Percentiles rank a stretch among this genome's conserved stretches.
phyloP scores from a whole-genome alignment of 2,888 invertebrate species.

The Diplazon laetatorius region DNA sequence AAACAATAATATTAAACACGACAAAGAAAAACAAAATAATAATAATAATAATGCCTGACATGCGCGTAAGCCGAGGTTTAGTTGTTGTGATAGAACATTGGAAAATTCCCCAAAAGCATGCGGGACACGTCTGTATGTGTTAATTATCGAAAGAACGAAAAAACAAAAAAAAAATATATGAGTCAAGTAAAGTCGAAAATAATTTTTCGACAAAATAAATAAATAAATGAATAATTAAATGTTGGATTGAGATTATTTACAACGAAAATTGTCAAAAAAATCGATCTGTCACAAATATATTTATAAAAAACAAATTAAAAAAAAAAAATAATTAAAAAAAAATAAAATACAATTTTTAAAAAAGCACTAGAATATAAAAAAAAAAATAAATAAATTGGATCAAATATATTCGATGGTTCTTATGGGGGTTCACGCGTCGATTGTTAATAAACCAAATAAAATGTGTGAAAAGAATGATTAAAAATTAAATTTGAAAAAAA shows the following conservation, averaged over 20 bases:
- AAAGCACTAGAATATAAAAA: slow-evolving; percentile 11
- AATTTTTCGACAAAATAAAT: no score
- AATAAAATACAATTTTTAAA: slow-evolving; percentile 12
- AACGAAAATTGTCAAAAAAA: background rate
- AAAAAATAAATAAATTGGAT: slow-evolving; percentile 23
- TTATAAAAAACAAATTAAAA: background rate
- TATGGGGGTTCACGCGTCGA: slow-evolving; percentile 7
- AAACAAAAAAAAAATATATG: no score
- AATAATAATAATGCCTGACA: slow-evolving; percentile 74
- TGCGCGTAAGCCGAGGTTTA: slow-evolving; percentile 80
- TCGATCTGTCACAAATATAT: background rate
- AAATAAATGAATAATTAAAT: slow-evolving; percentile 14
- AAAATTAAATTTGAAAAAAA: no score
- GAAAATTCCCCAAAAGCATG: slow-evolving; percentile 79
- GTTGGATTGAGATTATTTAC: slow-evolving; percentile 28
- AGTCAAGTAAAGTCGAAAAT: no score
- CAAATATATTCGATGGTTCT: background rate
- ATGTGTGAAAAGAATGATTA: no score
- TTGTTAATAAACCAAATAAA: no score
- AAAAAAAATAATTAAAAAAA: slow-evolving; percentile 40
- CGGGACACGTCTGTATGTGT: slow-evolving; percentile 76
- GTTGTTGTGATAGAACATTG: slow-evolving; percentile 78
- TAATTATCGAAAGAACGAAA: no score
- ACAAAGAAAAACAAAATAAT: slow-evolving; percentile 14
- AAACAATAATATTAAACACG: no score